Evolutionary conservation across 2,888 invertebrate species (phyloP).

Genomic region (Troglohyphantes excavatus): DNA sequence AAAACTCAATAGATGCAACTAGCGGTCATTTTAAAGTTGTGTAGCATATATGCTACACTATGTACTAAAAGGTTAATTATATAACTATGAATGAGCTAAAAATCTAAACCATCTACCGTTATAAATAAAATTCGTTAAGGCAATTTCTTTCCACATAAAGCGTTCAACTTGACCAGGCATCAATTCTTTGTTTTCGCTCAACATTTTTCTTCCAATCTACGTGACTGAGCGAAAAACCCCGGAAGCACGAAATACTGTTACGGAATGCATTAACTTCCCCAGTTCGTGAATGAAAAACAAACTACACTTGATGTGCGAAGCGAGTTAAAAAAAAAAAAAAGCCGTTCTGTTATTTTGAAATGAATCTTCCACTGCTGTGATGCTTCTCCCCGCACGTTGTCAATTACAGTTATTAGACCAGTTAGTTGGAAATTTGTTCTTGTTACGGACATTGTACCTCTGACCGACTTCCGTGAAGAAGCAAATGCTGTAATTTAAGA

Average conservation of each 20-base stretch:
- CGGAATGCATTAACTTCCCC: slow-evolving; percentile 5
- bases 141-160: not conserved
- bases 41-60: too few relatives aligned
- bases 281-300: slow-evolving; percentile 4
- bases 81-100: not conserved
- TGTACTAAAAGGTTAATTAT: too few relatives aligned
- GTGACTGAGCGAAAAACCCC: slow-evolving; percentile 18
- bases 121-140: not conserved
- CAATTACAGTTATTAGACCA: slow-evolving; percentile 48
- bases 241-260: slow-evolving; percentile 27
- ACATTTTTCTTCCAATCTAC: slow-evolving; percentile 21
- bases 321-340: slow-evolving; percentile 32
- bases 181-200: not conserved
- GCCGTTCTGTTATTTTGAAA: slow-evolving; percentile 7
- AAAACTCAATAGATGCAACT: too few relatives aligned
- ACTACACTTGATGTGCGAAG: not conserved
- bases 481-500: not conserved
- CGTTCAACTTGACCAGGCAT: not conserved
- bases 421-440: slow-evolving; percentile 1
- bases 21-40: too few relatives aligned
- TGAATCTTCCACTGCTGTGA: slow-evolving; percentile 28
- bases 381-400: not conserved
- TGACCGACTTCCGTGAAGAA: not conserved
- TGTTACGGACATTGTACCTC: not conserved
- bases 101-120: too few relatives aligned